A percentile compares a stretch with the other conserved stretches of the same genome.
These are phyloP conservation scores for Neodiprion virginianus DNA, from an alignment of 1,140 invertebrate species.

Conservation along the genomic window DNA sequence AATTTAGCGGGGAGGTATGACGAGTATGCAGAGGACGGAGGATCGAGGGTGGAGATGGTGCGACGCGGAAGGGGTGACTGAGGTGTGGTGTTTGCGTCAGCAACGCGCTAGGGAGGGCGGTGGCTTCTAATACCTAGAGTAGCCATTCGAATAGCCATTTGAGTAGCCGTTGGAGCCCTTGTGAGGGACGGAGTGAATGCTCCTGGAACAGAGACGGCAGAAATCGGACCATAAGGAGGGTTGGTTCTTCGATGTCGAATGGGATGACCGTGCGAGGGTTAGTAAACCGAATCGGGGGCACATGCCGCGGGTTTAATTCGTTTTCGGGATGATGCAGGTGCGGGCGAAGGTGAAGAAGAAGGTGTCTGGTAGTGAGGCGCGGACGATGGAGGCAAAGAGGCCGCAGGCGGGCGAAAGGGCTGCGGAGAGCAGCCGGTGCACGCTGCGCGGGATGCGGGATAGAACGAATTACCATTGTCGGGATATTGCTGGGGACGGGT, in stretches of 20 bases:
- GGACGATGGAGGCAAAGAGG: too few species aligned
- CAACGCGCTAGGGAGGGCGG: slow-evolving; percentile 27
- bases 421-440: too few species aligned
- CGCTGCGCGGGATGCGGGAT: neutral
- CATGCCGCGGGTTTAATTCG: neutral
- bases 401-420: too few species aligned
- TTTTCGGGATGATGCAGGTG: too few species aligned
- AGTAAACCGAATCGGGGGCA: neutral
- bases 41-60: slow-evolving; percentile 21
- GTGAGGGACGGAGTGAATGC: slow-evolving; percentile 63
- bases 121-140: slow-evolving; percentile 63
- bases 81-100: slow-evolving; percentile 28
- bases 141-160: slow-evolving; percentile 63
- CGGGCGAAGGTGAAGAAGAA: too few species aligned
- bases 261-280: neutral
- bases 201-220: slow-evolving; percentile 62
- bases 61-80: slow-evolving; percentile 16
- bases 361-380: too few species aligned
- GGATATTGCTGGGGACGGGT: neutral
- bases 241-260: slow-evolving; percentile 20
- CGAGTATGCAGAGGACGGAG: too few species aligned
- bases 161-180: slow-evolving; percentile 64
- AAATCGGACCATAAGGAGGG: slow-evolving; percentile 58
- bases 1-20: neutral
- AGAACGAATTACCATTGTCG: too few species aligned